Conservation (phyloP, 2,113 vertebrate species). For the Planiliza haematocheilus region DNA sequence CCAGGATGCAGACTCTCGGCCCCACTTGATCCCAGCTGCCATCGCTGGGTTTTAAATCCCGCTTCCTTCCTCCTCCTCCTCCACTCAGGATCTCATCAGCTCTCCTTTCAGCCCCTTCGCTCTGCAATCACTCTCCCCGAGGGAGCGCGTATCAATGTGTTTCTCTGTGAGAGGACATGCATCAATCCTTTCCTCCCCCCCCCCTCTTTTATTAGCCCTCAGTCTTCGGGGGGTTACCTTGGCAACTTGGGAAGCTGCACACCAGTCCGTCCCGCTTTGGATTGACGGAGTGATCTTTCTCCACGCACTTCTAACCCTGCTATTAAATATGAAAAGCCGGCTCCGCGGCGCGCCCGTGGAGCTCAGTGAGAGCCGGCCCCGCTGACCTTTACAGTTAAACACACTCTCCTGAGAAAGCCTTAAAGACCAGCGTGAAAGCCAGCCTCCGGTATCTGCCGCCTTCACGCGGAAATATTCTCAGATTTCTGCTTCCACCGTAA, state of each 20-base stretch:
- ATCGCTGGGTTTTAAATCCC: conserved; percentile 47
- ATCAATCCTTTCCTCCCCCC: conserved; percentile 44
- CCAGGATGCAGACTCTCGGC: conserved; percentile 37
- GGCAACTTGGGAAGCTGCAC: conserved; percentile 57
- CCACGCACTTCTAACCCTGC: conserved; percentile 10
- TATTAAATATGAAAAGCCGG: conserved; percentile 53
- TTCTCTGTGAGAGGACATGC: conserved; percentile 36
- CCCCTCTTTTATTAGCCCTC: conserved; percentile 58
- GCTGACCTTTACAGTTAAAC: conserved; percentile 54
- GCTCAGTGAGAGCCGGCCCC: conserved; percentile 4
- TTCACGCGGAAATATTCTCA: too few species aligned
- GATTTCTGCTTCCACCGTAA: too few species aligned
- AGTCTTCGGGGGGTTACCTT: conserved; percentile 55
- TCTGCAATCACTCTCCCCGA: conserved; percentile 69
- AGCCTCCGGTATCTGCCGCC: too few species aligned
- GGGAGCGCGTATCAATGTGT: conserved; percentile 30
- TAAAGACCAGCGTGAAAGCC: too few species aligned
- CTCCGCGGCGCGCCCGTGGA: background rate
- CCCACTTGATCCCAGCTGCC: conserved; percentile 56
- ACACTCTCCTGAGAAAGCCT: conserved; percentile 6
- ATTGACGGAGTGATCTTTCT: conserved; percentile 49
- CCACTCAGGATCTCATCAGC: conserved; percentile 62
- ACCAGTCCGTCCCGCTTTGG: conserved; percentile 35
- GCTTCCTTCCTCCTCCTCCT: conserved; percentile 7
- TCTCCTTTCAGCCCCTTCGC: conserved; percentile 51